Conservation (phyloP, 2,888 invertebrate genomes). For the Lutraria lutraria region DNA sequence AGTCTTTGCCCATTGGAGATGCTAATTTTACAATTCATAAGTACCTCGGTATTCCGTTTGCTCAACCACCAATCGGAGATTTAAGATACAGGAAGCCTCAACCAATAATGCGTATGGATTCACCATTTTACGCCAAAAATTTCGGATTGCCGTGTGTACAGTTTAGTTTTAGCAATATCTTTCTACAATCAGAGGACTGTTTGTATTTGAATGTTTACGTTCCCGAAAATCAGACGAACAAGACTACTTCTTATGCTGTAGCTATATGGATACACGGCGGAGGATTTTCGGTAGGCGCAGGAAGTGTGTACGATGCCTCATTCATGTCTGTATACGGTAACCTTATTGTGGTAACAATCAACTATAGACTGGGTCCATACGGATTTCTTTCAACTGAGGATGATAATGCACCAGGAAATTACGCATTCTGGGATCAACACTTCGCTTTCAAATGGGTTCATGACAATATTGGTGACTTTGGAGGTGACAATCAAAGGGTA, state of each 20-base stretch:
- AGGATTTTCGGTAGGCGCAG: conserved; percentile 47
- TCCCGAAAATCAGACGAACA: conserved; percentile 37
- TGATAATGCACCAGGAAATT: conserved; percentile 68
- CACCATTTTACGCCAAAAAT: not conserved
- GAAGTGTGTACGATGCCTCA: conserved; percentile 23
- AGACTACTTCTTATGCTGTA: conserved; percentile 36
- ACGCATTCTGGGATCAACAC: conserved; percentile 72
- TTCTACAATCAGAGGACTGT: conserved; percentile 67
- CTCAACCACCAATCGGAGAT: not conserved
- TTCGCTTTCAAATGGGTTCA: conserved; percentile 71
- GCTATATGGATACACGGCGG: conserved; percentile 68
- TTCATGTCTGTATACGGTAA: conserved; percentile 33
- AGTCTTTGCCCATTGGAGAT: not conserved
- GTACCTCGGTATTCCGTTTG: not conserved
- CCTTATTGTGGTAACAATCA: conserved; percentile 60
- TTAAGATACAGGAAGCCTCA: not conserved
- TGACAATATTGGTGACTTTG: conserved; percentile 65
- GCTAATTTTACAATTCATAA: not conserved
- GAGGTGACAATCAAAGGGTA: conserved; percentile 66
- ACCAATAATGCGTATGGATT: not conserved
- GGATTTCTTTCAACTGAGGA: conserved; percentile 69
- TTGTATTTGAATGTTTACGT: conserved; percentile 67
- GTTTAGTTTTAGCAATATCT: not conserved
- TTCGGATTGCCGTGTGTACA: not conserved
- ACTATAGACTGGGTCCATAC: conserved; percentile 65